Percentiles rank a stretch among this genome's conserved stretches.
phyloP scores from a whole-genome alignment of 2,888 invertebrate genomes.

The Alsophila aescularia region DNA sequence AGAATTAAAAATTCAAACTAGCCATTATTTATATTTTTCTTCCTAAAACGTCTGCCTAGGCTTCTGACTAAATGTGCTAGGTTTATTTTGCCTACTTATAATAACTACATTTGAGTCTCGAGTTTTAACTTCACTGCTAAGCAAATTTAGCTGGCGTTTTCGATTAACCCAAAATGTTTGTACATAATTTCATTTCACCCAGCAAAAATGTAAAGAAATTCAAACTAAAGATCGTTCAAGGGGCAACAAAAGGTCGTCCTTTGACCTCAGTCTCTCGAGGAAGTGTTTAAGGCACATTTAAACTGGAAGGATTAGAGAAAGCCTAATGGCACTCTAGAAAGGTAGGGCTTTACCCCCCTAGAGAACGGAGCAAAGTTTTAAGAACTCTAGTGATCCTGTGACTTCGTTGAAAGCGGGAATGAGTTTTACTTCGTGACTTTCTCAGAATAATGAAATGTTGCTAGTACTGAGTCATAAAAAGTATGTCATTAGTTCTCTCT shows the following conservation, averaged over 20 bases:
- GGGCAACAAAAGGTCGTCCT: not conserved
- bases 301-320: constrained; percentile 35
- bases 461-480: not conserved
- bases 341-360: constrained; percentile 28
- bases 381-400: constrained; percentile 19
- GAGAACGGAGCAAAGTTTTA: constrained; percentile 17
- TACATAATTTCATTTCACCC: not conserved
- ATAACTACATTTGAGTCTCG: not conserved
- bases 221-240: not conserved
- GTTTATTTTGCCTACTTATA: no score
- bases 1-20: no score
- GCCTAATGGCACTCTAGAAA: constrained; percentile 32
- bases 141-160: not conserved
- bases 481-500: no score
- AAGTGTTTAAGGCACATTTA: constrained; percentile 27
- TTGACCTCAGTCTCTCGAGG: constrained; percentile 6
- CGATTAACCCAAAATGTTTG: not conserved
- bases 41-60: no score
- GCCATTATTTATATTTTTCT: no score
- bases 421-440: constrained; percentile 13
- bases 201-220: not conserved
- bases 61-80: no score
- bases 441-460: not conserved
- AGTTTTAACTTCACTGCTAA: not conserved
- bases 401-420: constrained; percentile 7